Evolutionary conservation across 2,113 vertebrate genomes (phyloP).

Genomic region (Apteryx owenii): DNA sequence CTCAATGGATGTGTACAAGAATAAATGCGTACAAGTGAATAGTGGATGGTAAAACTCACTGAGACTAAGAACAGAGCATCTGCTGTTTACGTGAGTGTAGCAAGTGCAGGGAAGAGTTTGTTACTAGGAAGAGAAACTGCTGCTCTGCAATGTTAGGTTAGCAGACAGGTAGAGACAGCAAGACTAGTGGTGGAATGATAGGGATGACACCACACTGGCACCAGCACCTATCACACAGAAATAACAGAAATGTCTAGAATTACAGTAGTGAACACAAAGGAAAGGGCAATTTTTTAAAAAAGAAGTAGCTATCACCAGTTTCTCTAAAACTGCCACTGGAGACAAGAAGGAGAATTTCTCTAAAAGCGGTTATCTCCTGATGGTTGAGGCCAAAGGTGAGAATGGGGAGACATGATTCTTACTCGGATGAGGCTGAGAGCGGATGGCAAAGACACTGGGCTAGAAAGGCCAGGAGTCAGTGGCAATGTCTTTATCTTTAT

Average conservation of each 20-base stretch:
- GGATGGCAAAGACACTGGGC: neutral
- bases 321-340: neutral
- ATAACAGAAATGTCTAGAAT: neutral
- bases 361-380: neutral
- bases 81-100: neutral
- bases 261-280: neutral
- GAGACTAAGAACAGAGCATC: neutral
- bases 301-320: neutral
- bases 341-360: neutral
- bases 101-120: neutral
- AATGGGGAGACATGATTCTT: neutral
- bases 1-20: neutral
- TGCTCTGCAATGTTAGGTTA: neutral
- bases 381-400: neutral
- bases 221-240: neutral
- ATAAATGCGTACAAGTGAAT: neutral
- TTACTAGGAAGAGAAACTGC: neutral
- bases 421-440: accelerated
- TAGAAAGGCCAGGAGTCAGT: accelerated
- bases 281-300: neutral
- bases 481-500: neutral
- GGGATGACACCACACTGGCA: neutral
- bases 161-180: neutral
- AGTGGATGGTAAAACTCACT: neutral
- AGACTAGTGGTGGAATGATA: neutral